phyloP scores from a whole-genome alignment of 2,113 vertebrate genomes.

The Rostratula benghalensis region DNA sequence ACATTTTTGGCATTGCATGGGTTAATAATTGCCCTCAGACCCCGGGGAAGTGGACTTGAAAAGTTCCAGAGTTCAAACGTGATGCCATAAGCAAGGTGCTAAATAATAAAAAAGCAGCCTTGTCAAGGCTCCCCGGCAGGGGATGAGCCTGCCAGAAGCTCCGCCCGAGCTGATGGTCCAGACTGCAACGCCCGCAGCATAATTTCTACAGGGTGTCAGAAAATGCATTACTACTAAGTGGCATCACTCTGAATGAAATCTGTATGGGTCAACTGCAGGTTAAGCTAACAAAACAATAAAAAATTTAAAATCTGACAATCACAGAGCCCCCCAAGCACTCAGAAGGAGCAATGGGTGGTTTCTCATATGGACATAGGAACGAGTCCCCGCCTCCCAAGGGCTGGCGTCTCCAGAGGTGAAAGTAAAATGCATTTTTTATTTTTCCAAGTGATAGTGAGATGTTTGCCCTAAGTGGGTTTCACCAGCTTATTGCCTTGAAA shows the following conservation, averaged over 20 bases:
- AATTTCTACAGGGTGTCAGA: conserved; percentile 66
- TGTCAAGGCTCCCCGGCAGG: neutral
- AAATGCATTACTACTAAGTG: conserved; percentile 66
- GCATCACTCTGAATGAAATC: conserved; percentile 68
- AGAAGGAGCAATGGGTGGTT: conserved; percentile 33
- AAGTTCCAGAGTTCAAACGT: conserved; percentile 57
- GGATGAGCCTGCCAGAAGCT: neutral
- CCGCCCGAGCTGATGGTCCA: neutral
- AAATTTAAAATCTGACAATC: conserved; percentile 72
- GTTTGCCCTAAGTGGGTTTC: neutral
- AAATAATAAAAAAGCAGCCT: conserved; percentile 72
- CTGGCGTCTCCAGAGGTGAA: neutral
- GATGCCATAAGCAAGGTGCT: conserved; percentile 43
- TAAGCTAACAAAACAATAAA: conserved; percentile 79
- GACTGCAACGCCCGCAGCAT: neutral
- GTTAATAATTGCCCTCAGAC: conserved; percentile 47
- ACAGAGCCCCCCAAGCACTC: conserved; percentile 47
- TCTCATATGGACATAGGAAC: conserved; percentile 1
- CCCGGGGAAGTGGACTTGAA: conserved; percentile 40
- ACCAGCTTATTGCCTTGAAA: neutral
- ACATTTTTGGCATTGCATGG: neutral
- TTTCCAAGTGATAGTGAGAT: neutral
- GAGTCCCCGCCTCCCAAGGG: neutral
- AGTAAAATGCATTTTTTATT: neutral
- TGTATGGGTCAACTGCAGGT: conserved; percentile 76